A percentile compares a stretch with the other conserved stretches of the same genome.
These are phyloP conservation scores for Chrysolina haemoptera DNA, from an alignment of 2,888 invertebrate species.

Conservation along the genomic window DNA sequence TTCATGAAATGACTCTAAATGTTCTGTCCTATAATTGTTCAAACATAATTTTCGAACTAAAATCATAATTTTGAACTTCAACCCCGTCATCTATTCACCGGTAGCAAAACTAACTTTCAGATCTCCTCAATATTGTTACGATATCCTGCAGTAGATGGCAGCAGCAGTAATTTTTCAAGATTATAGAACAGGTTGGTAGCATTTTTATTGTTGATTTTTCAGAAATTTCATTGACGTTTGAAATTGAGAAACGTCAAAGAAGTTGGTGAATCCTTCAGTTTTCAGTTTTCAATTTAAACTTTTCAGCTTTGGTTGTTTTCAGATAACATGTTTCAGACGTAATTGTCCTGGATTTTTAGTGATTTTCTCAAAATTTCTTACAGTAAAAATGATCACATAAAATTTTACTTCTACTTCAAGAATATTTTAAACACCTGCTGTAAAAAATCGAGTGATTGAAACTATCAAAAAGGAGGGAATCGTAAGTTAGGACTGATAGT, in stretches of 20 bases:
- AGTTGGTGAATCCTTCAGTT: neutral
- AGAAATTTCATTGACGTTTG: neutral
- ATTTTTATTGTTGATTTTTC: too few relatives aligned
- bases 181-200: too few relatives aligned
- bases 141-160: too few relatives aligned
- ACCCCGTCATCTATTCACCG: too few relatives aligned
- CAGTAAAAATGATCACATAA: conserved; percentile 5
- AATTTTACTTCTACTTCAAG: neutral
- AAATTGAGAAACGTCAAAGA: neutral
- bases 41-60: too few relatives aligned
- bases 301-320: neutral
- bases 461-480: neutral
- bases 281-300: neutral
- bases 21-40: too few relatives aligned
- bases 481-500: neutral
- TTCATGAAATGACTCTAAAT: too few relatives aligned
- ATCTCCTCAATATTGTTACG: too few relatives aligned
- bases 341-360: neutral
- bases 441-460: neutral
- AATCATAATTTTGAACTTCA: too few relatives aligned
- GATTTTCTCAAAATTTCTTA: neutral
- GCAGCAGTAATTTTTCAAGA: too few relatives aligned
- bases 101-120: too few relatives aligned
- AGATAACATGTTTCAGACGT: neutral
- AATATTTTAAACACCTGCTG: neutral